These are phyloP conservation scores for Catostomus latipinnis DNA, from an alignment of 2,797 vertebrate genomes.

Conservation along the genomic window DNA sequence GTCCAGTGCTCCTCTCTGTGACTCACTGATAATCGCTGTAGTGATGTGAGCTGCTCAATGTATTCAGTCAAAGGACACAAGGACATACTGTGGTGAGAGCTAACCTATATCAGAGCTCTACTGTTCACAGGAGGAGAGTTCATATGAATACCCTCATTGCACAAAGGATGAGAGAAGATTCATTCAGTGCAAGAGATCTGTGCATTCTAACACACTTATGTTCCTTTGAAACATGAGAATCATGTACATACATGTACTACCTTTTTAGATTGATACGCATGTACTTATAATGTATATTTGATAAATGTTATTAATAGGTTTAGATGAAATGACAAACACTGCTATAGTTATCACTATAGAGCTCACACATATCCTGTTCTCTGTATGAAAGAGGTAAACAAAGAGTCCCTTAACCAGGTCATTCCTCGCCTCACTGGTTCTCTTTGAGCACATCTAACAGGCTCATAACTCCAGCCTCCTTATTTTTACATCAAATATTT, in stretches of 20 bases:
- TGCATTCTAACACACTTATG: too few species aligned
- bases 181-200: too few species aligned
- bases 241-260: too few species aligned
- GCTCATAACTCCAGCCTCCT: conserved; percentile 49
- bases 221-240: too few species aligned
- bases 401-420: conserved; percentile 23
- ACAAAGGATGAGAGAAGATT: too few species aligned
- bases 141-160: too few species aligned
- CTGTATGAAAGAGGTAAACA: conserved; percentile 36
- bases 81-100: conserved; percentile 37
- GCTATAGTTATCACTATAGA: background rate
- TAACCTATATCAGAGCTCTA: conserved; percentile 42
- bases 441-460: conserved; percentile 60
- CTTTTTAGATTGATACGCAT: too few species aligned
- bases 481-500: conserved; percentile 48
- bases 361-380: background rate
- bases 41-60: conserved; percentile 53
- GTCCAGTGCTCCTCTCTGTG: conserved; percentile 41
- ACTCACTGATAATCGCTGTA: conserved; percentile 62
- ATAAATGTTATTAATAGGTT: too few species aligned
- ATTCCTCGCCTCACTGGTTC: conserved; percentile 49
- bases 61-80: conserved; percentile 47
- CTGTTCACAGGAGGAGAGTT: background rate
- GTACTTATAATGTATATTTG: too few species aligned
- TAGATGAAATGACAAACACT: background rate